phyloP scores from a whole-genome alignment of 1,140 invertebrate genomes.

The Neodiprion fabricii region DNA sequence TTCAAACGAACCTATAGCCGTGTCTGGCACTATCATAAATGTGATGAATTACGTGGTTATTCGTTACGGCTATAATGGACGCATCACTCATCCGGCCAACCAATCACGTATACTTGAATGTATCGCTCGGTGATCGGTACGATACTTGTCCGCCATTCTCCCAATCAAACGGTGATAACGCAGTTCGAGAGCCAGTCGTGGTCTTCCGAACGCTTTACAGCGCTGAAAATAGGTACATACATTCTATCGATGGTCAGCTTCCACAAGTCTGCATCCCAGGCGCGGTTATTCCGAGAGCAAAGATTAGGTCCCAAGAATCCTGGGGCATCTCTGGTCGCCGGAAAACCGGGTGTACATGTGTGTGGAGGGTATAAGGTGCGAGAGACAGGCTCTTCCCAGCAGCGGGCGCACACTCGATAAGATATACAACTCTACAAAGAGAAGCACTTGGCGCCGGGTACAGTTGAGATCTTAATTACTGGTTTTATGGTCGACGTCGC shows the following conservation, averaged over 20 bases:
- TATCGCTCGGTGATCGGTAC: too few species aligned
- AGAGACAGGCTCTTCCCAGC: not conserved
- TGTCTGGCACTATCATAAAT: too few species aligned
- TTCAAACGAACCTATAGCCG: too few species aligned
- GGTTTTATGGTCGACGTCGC: constrained; percentile 2
- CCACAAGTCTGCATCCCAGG: not conserved
- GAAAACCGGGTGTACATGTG: not conserved
- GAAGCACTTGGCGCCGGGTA: not conserved
- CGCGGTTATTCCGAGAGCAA: not conserved
- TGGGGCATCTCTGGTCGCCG: not conserved
- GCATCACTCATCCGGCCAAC: too few species aligned
- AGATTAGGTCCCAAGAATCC: not conserved
- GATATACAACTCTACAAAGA: constrained; percentile 3
- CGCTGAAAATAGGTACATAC: not conserved
- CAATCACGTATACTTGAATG: too few species aligned
- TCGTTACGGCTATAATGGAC: too few species aligned
- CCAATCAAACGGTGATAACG: too few species aligned
- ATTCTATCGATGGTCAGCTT: not conserved
- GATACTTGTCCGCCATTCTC: too few species aligned
- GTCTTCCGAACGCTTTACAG: not conserved
- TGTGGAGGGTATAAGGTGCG: not conserved
- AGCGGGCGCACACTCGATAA: not conserved
- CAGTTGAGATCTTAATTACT: constrained; percentile 6
- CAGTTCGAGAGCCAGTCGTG: too few species aligned
- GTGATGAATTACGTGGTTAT: too few species aligned